Evolutionary conservation across 2,113 vertebrate genomes (phyloP).

Genomic region (Petaurus breviceps): DNA sequence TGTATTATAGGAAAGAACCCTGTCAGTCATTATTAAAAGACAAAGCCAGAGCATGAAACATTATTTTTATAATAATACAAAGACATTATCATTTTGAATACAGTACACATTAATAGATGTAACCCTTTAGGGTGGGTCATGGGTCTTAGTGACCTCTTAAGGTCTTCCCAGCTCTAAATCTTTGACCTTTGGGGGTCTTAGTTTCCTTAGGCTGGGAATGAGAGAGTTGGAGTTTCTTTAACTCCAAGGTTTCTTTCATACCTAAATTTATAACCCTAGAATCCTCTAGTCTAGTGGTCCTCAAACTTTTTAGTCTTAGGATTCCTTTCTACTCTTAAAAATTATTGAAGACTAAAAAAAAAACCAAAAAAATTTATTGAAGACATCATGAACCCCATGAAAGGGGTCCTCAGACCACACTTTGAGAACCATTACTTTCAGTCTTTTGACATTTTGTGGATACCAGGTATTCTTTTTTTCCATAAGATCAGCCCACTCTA

Average conservation of each 20-base stretch:
- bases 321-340: neutral
- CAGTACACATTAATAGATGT: neutral
- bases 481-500: neutral
- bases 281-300: neutral
- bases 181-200: too few relatives aligned
- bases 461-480: neutral
- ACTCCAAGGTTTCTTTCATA: neutral
- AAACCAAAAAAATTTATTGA: neutral
- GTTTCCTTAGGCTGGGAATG: neutral
- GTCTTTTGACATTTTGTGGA: neutral
- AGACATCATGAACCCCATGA: neutral
- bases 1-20: neutral
- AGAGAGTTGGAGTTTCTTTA: neutral
- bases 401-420: neutral
- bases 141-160: neutral
- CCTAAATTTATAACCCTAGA: neutral
- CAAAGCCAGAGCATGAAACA: neutral
- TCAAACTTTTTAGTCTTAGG: neutral
- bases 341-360: neutral
- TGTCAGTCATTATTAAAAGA: too few relatives aligned
- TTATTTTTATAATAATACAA: neutral
- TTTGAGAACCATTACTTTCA: neutral
- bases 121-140: neutral
- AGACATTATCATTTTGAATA: neutral
- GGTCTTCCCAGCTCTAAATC: neutral